Evolutionary conservation across 2,797 vertebrate species (phyloP), one percentile per base, ranked within the genome.

Genomic region (Gallinago nigripennis): DNA sequence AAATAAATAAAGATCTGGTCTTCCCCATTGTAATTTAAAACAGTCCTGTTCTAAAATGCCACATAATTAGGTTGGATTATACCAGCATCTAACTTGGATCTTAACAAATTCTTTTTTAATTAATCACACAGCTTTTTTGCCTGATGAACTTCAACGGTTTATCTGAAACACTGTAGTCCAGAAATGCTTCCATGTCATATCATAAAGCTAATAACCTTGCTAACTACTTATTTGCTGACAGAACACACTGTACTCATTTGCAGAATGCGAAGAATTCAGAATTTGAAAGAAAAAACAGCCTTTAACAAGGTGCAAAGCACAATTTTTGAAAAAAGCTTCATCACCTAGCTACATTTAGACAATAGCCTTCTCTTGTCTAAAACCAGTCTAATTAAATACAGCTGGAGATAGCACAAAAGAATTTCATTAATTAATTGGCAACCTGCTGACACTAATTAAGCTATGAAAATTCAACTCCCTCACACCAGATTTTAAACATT

Each of bases 401-500:
- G 94, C 96, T 97, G 96, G 94, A 97, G 78, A 95, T n/a, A 83
- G 64, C 85, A 95, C 84, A 95, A 96, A 97, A 96, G 82, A 97
- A 95, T 96, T 95, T 95, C 94, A 97, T 97, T 96, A 98, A 97
- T 97, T 97, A 98, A 97, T 96, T 97, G 96, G 92, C 95, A 98
- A 96, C 94, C 94, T 94, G 93, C 94, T 98, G 97, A 97, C 95
- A 97, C 88, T 94, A 97, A 98, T 97, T 97, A 97, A 97, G 87
- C 95, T 95, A 79, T 95, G 95, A 98, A 98, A 97, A 97, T 95
- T 66, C 91, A 96, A 96, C 94, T 95, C 87, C 94, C 95, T 97
- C 94, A 95, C 79, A 97, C 66, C 91, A 95, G 93, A 97, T 97
- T 97, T 96, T 82, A 95, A 94, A 93, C 94, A 95, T 97, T 92